A percentile compares a stretch with the other conserved stretches of the same genome.
Evolutionary conservation across 2,113 vertebrate genomes (phyloP).

Genomic region (Arenaria interpres): DNA sequence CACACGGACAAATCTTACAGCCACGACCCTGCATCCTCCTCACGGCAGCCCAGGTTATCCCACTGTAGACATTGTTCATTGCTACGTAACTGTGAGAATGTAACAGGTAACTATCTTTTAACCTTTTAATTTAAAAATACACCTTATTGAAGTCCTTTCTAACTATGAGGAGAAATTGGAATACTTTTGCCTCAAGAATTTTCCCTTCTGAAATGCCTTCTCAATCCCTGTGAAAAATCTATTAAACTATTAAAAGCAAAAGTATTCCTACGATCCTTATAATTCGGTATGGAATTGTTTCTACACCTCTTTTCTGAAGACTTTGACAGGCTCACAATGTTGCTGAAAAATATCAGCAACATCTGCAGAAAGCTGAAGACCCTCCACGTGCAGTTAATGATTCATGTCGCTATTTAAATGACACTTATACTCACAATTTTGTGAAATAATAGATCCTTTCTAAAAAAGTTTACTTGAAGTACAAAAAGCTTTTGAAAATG

Average conservation of each 20-base stretch:
- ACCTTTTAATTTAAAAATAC: background rate
- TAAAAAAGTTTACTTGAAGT: background rate
- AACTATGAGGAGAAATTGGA: background rate
- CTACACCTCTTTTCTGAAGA: background rate
- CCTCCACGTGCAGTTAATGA: background rate
- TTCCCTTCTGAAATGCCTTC: background rate
- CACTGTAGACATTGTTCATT: background rate
- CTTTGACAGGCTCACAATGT: background rate
- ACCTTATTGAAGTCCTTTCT: background rate
- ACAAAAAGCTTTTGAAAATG: background rate
- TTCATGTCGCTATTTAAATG: background rate
- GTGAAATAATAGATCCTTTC: background rate
- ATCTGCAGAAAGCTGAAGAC: background rate
- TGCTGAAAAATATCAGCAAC: background rate
- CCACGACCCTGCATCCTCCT: background rate
- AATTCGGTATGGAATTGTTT: background rate
- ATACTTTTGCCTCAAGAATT: background rate
- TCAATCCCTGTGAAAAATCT: background rate
- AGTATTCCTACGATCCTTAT: background rate
- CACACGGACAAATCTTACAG: background rate
- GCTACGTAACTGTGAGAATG: background rate
- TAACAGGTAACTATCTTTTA: background rate
- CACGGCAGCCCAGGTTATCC: background rate
- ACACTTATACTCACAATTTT: background rate
- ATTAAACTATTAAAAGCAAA: background rate